Evolutionary conservation across 92 coral and sea anemone species (phyloP).

Genomic region (Heteractis magnifica): DNA sequence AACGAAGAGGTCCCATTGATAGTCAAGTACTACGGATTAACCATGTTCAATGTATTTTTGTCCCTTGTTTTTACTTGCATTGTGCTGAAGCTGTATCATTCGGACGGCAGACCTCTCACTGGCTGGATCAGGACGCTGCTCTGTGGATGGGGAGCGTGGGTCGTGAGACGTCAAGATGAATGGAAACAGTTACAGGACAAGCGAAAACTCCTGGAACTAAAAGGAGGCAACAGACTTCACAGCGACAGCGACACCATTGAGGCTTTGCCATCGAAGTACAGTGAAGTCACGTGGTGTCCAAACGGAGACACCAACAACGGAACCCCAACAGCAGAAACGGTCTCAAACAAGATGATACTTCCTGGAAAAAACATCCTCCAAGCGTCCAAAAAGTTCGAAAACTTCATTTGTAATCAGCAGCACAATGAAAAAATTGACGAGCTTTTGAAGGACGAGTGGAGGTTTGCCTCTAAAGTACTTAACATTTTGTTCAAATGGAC

Average conservation of each 20-base stretch:
- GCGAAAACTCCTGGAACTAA: slow-evolving; percentile 43
- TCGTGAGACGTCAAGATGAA: slow-evolving; percentile 56
- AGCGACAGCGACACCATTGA: slow-evolving; percentile 12
- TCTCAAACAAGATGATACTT: neutral
- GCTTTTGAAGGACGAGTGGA: slow-evolving; percentile 76
- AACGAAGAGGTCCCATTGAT: slow-evolving; percentile 84
- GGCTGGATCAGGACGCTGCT: slow-evolving; percentile 43
- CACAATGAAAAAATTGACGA: slow-evolving; percentile 50
- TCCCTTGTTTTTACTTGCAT: slow-evolving; percentile 77
- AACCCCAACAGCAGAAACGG: slow-evolving; percentile 3
- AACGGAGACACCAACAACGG: slow-evolving; percentile 33
- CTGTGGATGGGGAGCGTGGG: slow-evolving; percentile 71
- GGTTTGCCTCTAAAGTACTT: slow-evolving; percentile 71
- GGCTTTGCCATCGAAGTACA: slow-evolving; percentile 22
- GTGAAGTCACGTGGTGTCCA: slow-evolving; percentile 46
- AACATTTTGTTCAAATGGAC: slow-evolving; percentile 79
- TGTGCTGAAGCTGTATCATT: slow-evolving; percentile 68
- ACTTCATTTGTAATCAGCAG: slow-evolving; percentile 42
- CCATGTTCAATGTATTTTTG: slow-evolving; percentile 77
- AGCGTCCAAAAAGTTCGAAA: slow-evolving; percentile 32
- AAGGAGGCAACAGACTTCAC: neutral
- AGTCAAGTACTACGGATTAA: slow-evolving; percentile 79
- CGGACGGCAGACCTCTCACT: slow-evolving; percentile 48
- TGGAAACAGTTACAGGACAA: slow-evolving; percentile 66
- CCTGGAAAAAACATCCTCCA: slow-evolving; percentile 12